Percentiles rank a stretch among this genome's conserved stretches.
phyloP scores from a whole-genome alignment of 1,140 invertebrate genomes.

The Drosophila nigrodunni region DNA sequence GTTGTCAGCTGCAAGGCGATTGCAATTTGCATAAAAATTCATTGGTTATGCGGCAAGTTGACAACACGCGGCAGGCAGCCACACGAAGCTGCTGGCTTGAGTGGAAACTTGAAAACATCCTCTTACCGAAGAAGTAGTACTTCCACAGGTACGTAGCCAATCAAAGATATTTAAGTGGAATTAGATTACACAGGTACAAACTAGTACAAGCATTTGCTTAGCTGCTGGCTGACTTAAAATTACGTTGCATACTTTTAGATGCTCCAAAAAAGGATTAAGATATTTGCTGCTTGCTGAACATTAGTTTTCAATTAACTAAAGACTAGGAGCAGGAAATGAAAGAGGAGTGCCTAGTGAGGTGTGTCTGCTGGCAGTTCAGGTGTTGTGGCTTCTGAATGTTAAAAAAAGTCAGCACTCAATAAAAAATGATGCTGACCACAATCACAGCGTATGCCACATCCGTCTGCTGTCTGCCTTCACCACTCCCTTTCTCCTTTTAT shows the following conservation, averaged over 20 bases:
- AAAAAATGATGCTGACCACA: constrained; percentile 59
- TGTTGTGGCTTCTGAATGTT: constrained; percentile 20
- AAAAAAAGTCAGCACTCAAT: constrained; percentile 46
- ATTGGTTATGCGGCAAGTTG: constrained; percentile 74
- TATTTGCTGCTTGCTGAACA: neutral
- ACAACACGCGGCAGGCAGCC: constrained; percentile 41
- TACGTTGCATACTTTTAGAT: constrained; percentile 9
- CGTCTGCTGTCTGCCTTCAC: constrained; percentile 9
- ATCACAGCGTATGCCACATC: constrained; percentile 65
- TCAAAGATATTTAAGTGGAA: neutral
- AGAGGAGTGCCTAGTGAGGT: neutral
- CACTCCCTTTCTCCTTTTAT: neutral
- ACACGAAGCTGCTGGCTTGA: neutral
- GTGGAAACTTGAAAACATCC: neutral
- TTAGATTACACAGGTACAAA: neutral
- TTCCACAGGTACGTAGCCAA: neutral
- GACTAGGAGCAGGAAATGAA: neutral
- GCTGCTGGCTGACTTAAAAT: neutral
- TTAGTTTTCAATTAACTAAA: constrained; percentile 1
- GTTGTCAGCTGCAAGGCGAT: constrained; percentile 76
- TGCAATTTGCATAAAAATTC: constrained; percentile 84
- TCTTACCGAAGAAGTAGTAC: neutral
- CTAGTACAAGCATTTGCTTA: too few relatives aligned
- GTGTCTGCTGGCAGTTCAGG: neutral
- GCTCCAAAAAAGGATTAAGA: neutral